phyloP scores from a whole-genome alignment of 2,797 vertebrate species.

The Gobionotothen gibberifrons region DNA sequence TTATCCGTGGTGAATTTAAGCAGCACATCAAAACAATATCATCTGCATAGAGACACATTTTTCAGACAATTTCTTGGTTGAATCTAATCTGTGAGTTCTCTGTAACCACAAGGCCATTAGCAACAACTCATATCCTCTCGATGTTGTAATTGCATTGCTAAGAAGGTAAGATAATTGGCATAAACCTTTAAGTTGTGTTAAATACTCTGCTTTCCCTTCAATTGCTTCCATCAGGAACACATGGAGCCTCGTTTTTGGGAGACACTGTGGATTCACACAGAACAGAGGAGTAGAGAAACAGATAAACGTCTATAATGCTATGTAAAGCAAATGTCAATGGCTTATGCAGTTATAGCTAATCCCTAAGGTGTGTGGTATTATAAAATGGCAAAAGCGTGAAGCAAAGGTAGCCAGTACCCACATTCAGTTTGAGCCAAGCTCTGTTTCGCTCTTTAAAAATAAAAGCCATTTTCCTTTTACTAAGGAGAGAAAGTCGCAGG shows the following conservation, averaged over 20 bases:
- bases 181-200: constrained; percentile 54
- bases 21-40: not conserved
- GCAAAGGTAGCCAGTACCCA: constrained; percentile 55
- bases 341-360: constrained; percentile 68
- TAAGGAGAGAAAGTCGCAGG: constrained; percentile 39
- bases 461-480: constrained; percentile 56
- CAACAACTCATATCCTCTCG: constrained; percentile 16
- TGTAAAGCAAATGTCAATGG: constrained; percentile 67
- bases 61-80: not conserved
- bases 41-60: constrained; percentile 8
- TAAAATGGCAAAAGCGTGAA: constrained; percentile 60
- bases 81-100: not conserved
- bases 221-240: constrained; percentile 47
- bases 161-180: constrained; percentile 35
- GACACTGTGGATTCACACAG: constrained; percentile 19
- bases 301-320: constrained; percentile 46
- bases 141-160: constrained; percentile 15
- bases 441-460: constrained; percentile 46
- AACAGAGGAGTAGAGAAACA: constrained; percentile 39
- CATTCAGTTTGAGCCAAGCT: constrained; percentile 61
- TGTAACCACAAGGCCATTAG: constrained; percentile 1
- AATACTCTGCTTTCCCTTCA: constrained; percentile 44
- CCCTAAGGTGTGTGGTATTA: constrained; percentile 69
- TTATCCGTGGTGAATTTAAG: not conserved
- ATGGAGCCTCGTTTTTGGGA: constrained; percentile 27